Evolutionary conservation across 2,797 vertebrate species (phyloP).

Genomic region (Rhinogobio ventralis): DNA sequence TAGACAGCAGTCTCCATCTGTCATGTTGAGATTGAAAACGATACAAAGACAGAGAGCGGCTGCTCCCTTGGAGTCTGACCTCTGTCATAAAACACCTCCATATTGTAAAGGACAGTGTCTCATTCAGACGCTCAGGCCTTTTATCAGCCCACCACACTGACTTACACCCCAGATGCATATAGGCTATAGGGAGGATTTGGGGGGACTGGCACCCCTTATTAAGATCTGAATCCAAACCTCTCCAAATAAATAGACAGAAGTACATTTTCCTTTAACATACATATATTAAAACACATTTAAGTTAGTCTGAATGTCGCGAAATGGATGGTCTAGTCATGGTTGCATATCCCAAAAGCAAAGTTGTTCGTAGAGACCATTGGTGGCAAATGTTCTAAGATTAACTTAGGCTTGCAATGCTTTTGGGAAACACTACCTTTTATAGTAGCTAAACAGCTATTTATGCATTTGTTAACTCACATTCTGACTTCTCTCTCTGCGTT

Average conservation of each 20-base stretch:
- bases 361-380: no score
- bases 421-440: no score
- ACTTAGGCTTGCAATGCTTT: no score
- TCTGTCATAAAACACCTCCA: constrained; percentile 40
- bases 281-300: neutral
- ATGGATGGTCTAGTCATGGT: neutral
- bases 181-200: neutral
- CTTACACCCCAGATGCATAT: neutral
- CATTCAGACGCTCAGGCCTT: constrained; percentile 2
- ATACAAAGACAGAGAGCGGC: constrained; percentile 32
- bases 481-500: neutral
- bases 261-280: neutral
- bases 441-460: neutral
- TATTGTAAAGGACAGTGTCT: constrained; percentile 28
- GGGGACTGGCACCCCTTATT: neutral
- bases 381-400: no score
- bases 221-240: neutral
- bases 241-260: neutral
- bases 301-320: accelerated
- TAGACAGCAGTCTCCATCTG: constrained; percentile 40
- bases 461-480: neutral
- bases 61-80: constrained; percentile 38
- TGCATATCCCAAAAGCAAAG: no score
- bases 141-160: constrained; percentile 15
- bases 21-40: constrained; percentile 37